phyloP scores from a whole-genome alignment of 2,797 vertebrate species.

The Aldrovandia affinis region DNA sequence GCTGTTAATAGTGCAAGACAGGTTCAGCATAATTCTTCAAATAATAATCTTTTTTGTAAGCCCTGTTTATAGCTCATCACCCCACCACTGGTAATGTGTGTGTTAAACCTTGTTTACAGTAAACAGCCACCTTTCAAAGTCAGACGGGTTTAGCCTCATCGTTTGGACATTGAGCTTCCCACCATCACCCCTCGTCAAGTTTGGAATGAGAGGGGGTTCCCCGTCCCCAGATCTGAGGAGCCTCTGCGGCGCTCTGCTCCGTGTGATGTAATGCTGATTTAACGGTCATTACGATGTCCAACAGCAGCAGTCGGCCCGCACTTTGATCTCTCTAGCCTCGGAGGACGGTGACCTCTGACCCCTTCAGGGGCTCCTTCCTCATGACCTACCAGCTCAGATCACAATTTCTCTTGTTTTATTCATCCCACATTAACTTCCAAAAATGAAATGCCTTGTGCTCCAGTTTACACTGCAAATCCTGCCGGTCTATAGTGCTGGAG shows the following conservation, averaged over 20 bases:
- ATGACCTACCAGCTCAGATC: conserved; percentile 65
- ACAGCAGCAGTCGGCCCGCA: conserved; percentile 63
- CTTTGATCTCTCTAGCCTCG: conserved; percentile 81
- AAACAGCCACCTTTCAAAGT: neutral
- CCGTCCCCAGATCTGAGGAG: neutral
- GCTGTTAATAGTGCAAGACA: neutral
- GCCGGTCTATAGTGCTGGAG: conserved; percentile 66
- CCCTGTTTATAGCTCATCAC: neutral
- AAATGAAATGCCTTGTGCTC: conserved; percentile 64
- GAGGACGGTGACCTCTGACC: conserved; percentile 76
- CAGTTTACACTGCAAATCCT: conserved; percentile 74
- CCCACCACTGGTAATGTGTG: neutral
- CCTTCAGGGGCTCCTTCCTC: conserved; percentile 59
- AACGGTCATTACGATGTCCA: conserved; percentile 67
- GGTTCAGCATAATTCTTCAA: neutral
- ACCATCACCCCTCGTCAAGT: neutral
- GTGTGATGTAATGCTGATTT: conserved; percentile 61
- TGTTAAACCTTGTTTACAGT: neutral
- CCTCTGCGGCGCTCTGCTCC: conserved; percentile 21
- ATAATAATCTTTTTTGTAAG: neutral
- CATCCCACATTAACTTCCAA: conserved; percentile 75
- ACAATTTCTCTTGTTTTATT: conserved; percentile 72
- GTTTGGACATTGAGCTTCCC: neutral
- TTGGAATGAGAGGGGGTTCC: neutral
- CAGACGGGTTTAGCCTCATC: neutral